Percentiles rank a stretch among this genome's conserved stretches.
Conservation (phyloP, 2,888 invertebrate genomes). For the Anagyrus pseudococci region DNA sequence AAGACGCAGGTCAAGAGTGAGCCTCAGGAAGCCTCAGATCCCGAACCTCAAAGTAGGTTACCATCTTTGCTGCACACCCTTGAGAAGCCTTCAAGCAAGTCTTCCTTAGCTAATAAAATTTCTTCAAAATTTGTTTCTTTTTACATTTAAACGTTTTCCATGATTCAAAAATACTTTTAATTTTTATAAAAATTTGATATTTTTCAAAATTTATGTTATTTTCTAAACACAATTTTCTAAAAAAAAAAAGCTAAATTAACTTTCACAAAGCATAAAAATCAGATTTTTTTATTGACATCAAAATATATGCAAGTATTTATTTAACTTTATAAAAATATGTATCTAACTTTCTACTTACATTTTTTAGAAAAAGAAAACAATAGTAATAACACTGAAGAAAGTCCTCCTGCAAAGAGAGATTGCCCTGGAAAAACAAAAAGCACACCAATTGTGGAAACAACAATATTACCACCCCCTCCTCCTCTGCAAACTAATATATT, state of each 20-base stretch:
- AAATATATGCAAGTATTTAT: background rate
- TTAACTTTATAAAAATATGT: background rate
- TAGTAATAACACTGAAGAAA: slow-evolving; percentile 24
- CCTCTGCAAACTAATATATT: slow-evolving; percentile 26
- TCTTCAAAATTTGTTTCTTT: too few relatives aligned
- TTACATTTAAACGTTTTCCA: too few relatives aligned
- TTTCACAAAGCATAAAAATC: too few relatives aligned
- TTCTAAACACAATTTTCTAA: too few relatives aligned
- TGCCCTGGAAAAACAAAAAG: slow-evolving; percentile 31
- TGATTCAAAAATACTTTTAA: too few relatives aligned
- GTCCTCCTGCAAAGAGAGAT: slow-evolving; percentile 30
- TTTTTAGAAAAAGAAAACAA: slow-evolving; percentile 30
- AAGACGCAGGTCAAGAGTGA: slow-evolving; percentile 35
- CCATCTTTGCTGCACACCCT: too few relatives aligned
- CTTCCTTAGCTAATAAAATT: too few relatives aligned
- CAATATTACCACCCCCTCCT: slow-evolving; percentile 25
- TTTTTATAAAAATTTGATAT: too few relatives aligned
- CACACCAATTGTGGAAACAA: slow-evolving; percentile 13
- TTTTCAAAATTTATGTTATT: too few relatives aligned
- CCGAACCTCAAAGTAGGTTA: slow-evolving; percentile 40
- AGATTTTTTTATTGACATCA: background rate
- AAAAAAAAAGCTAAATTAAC: too few relatives aligned
- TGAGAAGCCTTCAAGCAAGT: too few relatives aligned
- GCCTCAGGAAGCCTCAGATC: slow-evolving; percentile 29
- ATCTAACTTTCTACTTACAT: slow-evolving; percentile 1